Conservation (phyloP, 2,113 vertebrate species). For the Epinephelus fuscoguttatus region DNA sequence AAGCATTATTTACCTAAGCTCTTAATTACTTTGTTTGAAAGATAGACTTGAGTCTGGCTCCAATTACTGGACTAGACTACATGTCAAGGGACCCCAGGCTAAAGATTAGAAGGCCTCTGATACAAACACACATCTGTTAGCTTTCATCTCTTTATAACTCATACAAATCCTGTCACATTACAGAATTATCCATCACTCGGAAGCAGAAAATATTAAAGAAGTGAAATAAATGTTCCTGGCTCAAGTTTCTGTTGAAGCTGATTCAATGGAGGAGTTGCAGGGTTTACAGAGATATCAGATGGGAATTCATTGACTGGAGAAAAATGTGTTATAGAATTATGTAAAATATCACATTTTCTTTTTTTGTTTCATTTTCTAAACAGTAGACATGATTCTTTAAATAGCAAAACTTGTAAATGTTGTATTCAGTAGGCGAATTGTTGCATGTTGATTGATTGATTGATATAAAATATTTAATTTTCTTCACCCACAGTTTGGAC, state of each 20-base stretch:
- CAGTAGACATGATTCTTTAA: neutral
- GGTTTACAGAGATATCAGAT: conserved; percentile 16
- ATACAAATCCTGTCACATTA: conserved; percentile 18
- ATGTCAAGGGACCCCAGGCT: conserved; percentile 2
- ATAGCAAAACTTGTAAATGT: neutral
- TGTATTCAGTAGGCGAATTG: neutral
- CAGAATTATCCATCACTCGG: conserved; percentile 1
- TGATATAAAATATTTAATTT: too few relatives aligned
- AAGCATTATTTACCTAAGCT: conserved; percentile 4
- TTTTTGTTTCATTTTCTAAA: neutral
- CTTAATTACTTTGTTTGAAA: conserved; percentile 9
- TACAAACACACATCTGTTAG: conserved; percentile 38
- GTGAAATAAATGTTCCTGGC: conserved; percentile 23
- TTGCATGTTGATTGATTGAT: too few relatives aligned
- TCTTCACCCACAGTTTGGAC: too few relatives aligned
- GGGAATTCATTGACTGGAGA: conserved; percentile 1
- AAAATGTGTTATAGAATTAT: neutral
- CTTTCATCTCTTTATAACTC: conserved; percentile 30
- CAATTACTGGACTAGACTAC: neutral
- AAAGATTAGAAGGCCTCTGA: conserved; percentile 31
- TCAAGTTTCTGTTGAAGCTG: neutral
- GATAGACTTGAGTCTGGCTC: conserved; percentile 25
- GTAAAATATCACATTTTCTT: conserved; percentile 2
- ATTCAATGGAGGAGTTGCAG: conserved; percentile 12
- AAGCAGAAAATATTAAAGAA: conserved; percentile 24